These are phyloP conservation scores for Noturus placidus DNA, from an alignment of 2,113 vertebrate species.

Conservation along the genomic window DNA sequence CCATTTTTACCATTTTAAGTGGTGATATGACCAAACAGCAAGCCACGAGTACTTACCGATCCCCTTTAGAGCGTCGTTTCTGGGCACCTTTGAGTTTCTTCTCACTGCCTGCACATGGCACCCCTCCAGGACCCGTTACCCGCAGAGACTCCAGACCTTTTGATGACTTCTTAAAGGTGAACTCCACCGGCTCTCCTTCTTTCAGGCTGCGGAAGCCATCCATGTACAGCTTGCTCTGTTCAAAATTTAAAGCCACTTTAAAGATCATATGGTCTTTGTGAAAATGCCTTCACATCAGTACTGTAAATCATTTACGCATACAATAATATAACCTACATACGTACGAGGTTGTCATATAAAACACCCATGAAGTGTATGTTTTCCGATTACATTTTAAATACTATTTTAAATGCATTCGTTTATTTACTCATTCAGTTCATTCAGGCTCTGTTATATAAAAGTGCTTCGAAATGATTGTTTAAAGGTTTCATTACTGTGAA, in stretches of 20 bases:
- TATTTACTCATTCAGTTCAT: slow-evolving; percentile 4
- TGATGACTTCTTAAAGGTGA: slow-evolving; percentile 89
- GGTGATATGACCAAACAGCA: not conserved
- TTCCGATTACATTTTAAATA: not conserved
- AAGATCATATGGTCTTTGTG: not conserved
- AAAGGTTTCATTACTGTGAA: not conserved
- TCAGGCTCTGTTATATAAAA: not conserved
- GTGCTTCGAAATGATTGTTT: not conserved
- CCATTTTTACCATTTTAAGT: not conserved
- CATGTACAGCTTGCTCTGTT: slow-evolving; percentile 94
- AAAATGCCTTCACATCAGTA: not conserved
- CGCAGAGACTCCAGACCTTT: slow-evolving; percentile 88
- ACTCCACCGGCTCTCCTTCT: slow-evolving; percentile 89
- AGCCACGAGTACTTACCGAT: slow-evolving; percentile 71
- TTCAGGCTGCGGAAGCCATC: slow-evolving; percentile 93
- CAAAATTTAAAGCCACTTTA: not conserved
- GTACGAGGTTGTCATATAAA: not conserved
- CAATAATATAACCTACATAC: not conserved
- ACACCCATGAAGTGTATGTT: too few species aligned
- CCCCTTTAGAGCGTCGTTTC: slow-evolving; percentile 84
- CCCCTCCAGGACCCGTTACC: slow-evolving; percentile 84
- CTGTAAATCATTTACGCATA: not conserved
- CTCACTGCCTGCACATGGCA: slow-evolving; percentile 85
- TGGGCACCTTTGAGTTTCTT: slow-evolving; percentile 83
- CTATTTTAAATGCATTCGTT: not conserved